Evolutionary conservation across 1,140 invertebrate species (phyloP).

Genomic region (Meloidogyne hapla): DNA sequence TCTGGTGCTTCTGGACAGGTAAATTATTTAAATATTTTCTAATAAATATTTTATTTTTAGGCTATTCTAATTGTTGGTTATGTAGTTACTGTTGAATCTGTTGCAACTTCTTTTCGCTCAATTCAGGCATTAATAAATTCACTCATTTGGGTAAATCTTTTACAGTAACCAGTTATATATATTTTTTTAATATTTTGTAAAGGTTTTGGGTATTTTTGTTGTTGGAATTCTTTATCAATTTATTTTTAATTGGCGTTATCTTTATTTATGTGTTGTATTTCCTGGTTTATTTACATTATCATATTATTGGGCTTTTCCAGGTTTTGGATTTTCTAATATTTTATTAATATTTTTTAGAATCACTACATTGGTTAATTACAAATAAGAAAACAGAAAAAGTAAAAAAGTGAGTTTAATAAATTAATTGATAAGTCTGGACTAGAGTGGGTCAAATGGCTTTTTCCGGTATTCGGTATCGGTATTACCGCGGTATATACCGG

Average conservation of each 20-base stretch:
- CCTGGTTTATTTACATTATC: constrained; percentile 42
- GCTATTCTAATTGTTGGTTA: constrained; percentile 10
- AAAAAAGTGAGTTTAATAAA: constrained; percentile 26
- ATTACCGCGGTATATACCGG: too few species aligned
- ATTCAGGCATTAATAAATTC: constrained; percentile 40
- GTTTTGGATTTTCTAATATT: constrained; percentile 4
- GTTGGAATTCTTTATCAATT: constrained; percentile 51
- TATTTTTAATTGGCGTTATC: constrained; percentile 41
- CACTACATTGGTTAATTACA: constrained; percentile 51
- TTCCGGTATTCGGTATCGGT: too few species aligned
- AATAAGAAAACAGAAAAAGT: constrained; percentile 44
- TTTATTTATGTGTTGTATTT: constrained; percentile 38
- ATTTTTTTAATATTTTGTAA: neutral
- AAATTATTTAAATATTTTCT: constrained; percentile 4
- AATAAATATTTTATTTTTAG: constrained; percentile 2
- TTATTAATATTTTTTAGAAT: constrained; percentile 38
- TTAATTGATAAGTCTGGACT: too few species aligned
- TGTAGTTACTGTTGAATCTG: constrained; percentile 36
- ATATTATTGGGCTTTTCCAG: constrained; percentile 45
- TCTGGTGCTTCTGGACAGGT: constrained; percentile 41
- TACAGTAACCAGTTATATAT: too few species aligned
- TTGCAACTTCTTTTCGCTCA: constrained; percentile 47
- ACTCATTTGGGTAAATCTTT: constrained; percentile 44
- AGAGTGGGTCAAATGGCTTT: too few species aligned
- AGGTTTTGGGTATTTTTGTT: constrained; percentile 39